Evolutionary conservation across 2,888 invertebrate genomes (phyloP).

Genomic region (Periphyllus acericola): DNA sequence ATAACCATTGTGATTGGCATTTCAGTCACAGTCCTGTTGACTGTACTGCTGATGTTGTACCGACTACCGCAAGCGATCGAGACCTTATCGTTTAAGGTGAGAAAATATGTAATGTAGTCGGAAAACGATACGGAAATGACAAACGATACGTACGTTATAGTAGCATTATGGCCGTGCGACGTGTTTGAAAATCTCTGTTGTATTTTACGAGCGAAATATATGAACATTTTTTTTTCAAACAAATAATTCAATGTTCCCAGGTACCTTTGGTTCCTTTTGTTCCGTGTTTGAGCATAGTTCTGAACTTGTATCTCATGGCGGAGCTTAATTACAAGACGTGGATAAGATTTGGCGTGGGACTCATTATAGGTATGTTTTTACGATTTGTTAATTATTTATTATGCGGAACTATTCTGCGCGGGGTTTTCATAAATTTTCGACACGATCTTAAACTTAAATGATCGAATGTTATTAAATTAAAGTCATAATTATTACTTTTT

Average conservation of each 20-base stretch:
- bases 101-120: too few species aligned
- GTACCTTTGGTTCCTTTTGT: constrained; percentile 86
- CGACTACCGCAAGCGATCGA: constrained; percentile 75
- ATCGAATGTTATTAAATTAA: too few species aligned
- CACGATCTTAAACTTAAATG: neutral
- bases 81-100: constrained; percentile 78
- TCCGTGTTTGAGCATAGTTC: constrained; percentile 82
- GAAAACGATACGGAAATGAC: too few species aligned
- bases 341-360: constrained; percentile 85
- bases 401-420: neutral
- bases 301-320: constrained; percentile 87
- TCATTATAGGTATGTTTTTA: constrained; percentile 74
- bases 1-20: constrained; percentile 65
- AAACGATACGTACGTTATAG: too few species aligned
- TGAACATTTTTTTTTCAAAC: too few species aligned
- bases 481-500: too few species aligned
- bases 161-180: too few species aligned
- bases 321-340: constrained; percentile 81
- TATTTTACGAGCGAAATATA: too few species aligned
- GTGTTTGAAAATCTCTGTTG: too few species aligned
- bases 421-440: neutral
- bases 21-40: constrained; percentile 70
- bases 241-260: neutral
- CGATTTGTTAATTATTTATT: neutral
- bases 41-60: constrained; percentile 72